Evolutionary conservation across 2,888 invertebrate genomes (phyloP), one percentile per base, ranked within the genome.

Genomic region (Halictus quadricinctus): DNA sequence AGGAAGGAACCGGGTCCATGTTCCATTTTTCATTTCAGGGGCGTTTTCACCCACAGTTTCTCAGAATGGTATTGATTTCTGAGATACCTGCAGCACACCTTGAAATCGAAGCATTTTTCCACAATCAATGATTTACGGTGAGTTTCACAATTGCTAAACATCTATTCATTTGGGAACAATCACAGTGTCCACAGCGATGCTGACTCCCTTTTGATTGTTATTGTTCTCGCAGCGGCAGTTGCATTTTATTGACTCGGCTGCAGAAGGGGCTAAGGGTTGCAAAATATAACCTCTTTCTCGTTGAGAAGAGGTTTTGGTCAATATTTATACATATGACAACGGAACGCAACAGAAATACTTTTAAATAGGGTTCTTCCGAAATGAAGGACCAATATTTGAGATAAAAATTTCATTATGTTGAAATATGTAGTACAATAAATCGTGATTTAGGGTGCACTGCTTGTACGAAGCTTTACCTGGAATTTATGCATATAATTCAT

Each of bases 1-100:
- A 76, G 25, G 73, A 73, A 82, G 29, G 77, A 78, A 72, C 29
- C 77, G 41, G 58, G 46, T 69, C 66, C 66, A 75, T 29, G 80
- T 77, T 83, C 74, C 74, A 54, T 76, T 79, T 77, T 79, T 64
- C 21, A 50, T 46, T 80, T 74, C 21, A 58, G 50, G 77, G 73
- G 69, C 76, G 36, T 73, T 79, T 79, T 58, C 73, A 60, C 21
- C 66, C n/a, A 12, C 29, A n/a, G 54, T 64, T 60, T 54, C 36
- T 70, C 43, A 46, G 10, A 1, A n/a, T 6, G 25, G 4, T 75
- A 80, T 75, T 60, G 36, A 84, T 70, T 78, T 41, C 18, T 13
- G 48, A 54, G 25, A 21, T 60, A 29, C 21, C 25, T 70, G 8
- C 25, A n/a, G 46, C 15, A 69, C 6, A 48, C 2, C 15, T 36